Base-by-base conservation (phyloP, 2,888 invertebrate genomes). In the Lucinisca nassula region DNA sequence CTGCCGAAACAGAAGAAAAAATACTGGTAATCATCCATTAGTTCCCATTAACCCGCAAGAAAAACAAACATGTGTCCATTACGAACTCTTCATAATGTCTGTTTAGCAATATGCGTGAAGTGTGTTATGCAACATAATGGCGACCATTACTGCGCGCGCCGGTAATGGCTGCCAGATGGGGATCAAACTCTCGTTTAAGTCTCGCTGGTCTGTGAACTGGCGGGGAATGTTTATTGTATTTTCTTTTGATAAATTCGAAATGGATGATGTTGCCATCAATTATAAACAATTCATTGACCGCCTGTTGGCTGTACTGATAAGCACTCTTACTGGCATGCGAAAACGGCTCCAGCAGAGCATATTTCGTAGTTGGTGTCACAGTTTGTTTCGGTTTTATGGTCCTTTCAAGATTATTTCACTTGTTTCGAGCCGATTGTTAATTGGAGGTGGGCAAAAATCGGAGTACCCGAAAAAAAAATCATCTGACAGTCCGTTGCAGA, bases 101-200 rank as follows among this genome's bases (percentile, higher is more conserved):
- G 49, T 74, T n/a, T 74, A 27, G 74, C 30, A 30, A 40, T 74
- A 45, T 14, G 30, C n/a, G 74, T 87, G 72, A 70, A 87, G 70
- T 14, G 75, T 55, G 49, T 87, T 89, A 81, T 78, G 73, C 75
- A 89, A 89, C 74, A 27, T 78, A 85, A 77, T 81, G 79, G 83
- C 75, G 30, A 79, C 72, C 75, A 77, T 72, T 80, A 77, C 38
- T 58, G 70, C 73, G 40, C 37, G 70, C 78, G 38, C 1, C 14
- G 35, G 21, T 73, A 70, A 67, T 61, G 75, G 49, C 38, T 30
- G 72, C 80, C 74, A 82, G 82, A 51, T 35, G 40, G 72, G 37
- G 49, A 90, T 90, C 83, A 85, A 83, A 79, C 55, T 79, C 85
- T 90, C 90, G 85, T 88, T 88, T 77, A 76, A 87, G 24, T 84